These are phyloP conservation scores for Aspidoscelis tigris DNA, from an alignment of 2,113 vertebrate genomes.

Conservation along the genomic window DNA sequence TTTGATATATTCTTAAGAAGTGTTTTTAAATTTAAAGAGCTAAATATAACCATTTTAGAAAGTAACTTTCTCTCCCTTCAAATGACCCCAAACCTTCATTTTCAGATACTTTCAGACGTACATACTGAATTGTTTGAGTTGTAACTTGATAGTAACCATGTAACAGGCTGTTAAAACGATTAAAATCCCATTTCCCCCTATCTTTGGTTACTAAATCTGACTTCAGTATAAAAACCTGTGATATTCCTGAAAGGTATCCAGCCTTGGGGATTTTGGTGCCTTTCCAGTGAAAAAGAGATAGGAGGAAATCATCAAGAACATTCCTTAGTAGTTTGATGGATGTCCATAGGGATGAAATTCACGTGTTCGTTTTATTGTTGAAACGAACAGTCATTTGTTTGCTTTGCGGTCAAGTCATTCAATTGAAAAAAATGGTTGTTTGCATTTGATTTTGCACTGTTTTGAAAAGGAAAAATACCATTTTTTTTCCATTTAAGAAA, in stretches of 20 bases:
- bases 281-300: not conserved
- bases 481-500: too few species aligned
- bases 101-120: not conserved
- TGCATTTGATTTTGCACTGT: too few species aligned
- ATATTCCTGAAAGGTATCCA: not conserved
- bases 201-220: not conserved
- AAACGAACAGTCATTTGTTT: too few species aligned
- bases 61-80: constrained; percentile 53
- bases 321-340: not conserved
- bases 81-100: constrained; percentile 44
- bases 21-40: too few species aligned
- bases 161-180: not conserved
- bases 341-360: not conserved
- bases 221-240: not conserved
- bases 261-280: not conserved
- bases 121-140: not conserved
- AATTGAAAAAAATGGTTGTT: too few species aligned
- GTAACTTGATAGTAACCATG: too few species aligned
- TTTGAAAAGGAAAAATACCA: too few species aligned
- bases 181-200: not conserved
- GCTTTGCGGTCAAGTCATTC: too few species aligned
- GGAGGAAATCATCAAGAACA: not conserved
- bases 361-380: not conserved
- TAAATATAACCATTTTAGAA: constrained; percentile 53
- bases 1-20: too few species aligned